A percentile compares a stretch with the other conserved stretches of the same genome.
Conservation (phyloP, 2,888 invertebrate genomes). For the Drosophila robusta region DNA sequence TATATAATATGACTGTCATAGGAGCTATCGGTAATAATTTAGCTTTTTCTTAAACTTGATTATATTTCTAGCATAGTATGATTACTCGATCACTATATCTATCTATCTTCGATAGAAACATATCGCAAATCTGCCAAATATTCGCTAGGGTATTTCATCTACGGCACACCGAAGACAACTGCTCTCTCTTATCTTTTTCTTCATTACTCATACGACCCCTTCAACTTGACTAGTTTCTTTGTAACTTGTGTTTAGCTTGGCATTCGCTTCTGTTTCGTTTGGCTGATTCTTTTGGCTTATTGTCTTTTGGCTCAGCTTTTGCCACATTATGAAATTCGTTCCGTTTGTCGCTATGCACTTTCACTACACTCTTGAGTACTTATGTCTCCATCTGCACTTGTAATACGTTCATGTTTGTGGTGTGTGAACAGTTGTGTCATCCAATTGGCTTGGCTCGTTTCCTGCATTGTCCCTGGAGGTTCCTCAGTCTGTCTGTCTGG, state of each 20-base stretch:
- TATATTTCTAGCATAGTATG: too few species aligned
- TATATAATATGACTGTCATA: background rate
- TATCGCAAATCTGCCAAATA: too few species aligned
- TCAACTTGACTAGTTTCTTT: slow-evolving; percentile 26
- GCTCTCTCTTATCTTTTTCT: slow-evolving; percentile 10
- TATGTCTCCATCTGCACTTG: slow-evolving; percentile 3
- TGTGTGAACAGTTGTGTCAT: slow-evolving; percentile 17
- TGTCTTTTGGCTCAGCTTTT: slow-evolving; percentile 32
- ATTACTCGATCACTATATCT: too few species aligned
- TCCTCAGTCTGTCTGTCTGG: slow-evolving; percentile 27
- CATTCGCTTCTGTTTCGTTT: slow-evolving; percentile 35
- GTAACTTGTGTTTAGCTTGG: slow-evolving; percentile 57
- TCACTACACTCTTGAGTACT: slow-evolving; percentile 44
- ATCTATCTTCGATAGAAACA: too few species aligned
- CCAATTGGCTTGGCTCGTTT: slow-evolving; percentile 58
- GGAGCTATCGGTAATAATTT: background rate
- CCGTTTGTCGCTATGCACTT: slow-evolving; percentile 50
- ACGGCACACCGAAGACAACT: background rate
- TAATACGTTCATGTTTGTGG: slow-evolving; percentile 14
- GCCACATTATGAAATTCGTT: slow-evolving; percentile 37
- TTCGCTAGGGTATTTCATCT: background rate
- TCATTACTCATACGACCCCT: slow-evolving; percentile 73
- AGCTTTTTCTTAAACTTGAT: too few species aligned
- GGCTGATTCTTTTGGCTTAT: slow-evolving; percentile 32
- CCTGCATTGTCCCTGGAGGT: slow-evolving; percentile 29